phyloP scores from a whole-genome alignment of 2,888 invertebrate species.

The Blera fallax region DNA sequence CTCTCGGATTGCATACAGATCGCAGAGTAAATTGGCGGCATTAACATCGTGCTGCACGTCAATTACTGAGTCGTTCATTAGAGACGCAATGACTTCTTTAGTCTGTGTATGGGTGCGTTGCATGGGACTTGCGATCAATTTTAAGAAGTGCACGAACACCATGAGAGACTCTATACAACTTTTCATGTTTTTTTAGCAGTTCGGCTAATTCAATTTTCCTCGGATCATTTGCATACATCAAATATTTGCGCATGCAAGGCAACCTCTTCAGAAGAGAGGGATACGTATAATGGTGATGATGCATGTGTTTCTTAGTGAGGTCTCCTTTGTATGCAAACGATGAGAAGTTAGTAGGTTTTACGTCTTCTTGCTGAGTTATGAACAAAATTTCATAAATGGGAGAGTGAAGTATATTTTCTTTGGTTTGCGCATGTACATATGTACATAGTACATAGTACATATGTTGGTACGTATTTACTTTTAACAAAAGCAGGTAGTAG shows the following conservation, averaged over 20 bases:
- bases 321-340: conserved; percentile 37
- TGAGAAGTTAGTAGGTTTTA: background rate
- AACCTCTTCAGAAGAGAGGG: conserved; percentile 7
- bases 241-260: conserved; percentile 35
- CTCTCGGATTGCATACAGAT: background rate
- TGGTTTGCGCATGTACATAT: background rate
- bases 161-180: background rate
- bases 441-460: no score
- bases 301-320: conserved; percentile 22
- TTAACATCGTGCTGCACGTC: conserved; percentile 53
- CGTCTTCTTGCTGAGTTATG: conserved; percentile 19
- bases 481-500: no score
- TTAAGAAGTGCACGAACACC: background rate
- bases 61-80: conserved; percentile 42
- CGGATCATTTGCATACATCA: conserved; percentile 55
- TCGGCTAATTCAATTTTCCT: conserved; percentile 46
- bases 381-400: conserved; percentile 10
- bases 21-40: conserved; percentile 33
- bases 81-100: conserved; percentile 50
- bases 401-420: conserved; percentile 1
- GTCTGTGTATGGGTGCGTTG: conserved; percentile 18
- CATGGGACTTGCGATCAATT: conserved; percentile 18
- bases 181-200: background rate
- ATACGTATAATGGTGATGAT: conserved; percentile 29
- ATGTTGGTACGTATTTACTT: no score